Conservation (phyloP, 2,888 invertebrate genomes). For the Volucella inanis region DNA sequence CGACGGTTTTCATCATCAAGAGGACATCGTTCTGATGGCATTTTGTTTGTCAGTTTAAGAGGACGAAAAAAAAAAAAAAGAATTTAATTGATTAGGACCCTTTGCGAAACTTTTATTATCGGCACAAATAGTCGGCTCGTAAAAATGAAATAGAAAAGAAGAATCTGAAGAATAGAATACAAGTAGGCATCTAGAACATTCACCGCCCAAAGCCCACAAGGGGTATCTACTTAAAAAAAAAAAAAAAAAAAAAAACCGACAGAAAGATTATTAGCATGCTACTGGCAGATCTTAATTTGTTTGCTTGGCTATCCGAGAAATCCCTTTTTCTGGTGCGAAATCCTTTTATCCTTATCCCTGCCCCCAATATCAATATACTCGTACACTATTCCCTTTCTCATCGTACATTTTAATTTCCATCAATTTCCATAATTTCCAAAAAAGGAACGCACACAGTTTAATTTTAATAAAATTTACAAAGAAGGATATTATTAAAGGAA, state of each 20-base stretch:
- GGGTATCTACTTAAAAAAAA: no score
- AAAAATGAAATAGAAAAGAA: constrained; percentile 26
- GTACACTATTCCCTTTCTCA: constrained; percentile 20
- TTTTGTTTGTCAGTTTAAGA: constrained; percentile 41
- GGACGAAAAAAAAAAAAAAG: constrained; percentile 28
- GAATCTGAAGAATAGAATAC: background rate
- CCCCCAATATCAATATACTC: constrained; percentile 31
- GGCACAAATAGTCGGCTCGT: constrained; percentile 31
- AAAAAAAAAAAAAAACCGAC: no score
- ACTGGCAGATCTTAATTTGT: constrained; percentile 49
- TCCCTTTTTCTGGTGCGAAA: constrained; percentile 33
- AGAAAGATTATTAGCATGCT: constrained; percentile 46
- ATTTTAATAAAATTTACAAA: constrained; percentile 56
- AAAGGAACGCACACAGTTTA: constrained; percentile 38
- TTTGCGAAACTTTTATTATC: constrained; percentile 20
- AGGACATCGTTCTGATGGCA: constrained; percentile 27
- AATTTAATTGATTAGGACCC: constrained; percentile 53
- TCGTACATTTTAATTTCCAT: constrained; percentile 58
- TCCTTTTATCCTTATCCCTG: constrained; percentile 46
- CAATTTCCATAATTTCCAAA: constrained; percentile 60
- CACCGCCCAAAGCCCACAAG: background rate
- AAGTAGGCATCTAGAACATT: constrained; percentile 14
- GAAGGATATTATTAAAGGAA: constrained; percentile 45
- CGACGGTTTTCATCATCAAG: constrained; percentile 52
- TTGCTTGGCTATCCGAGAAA: constrained; percentile 37